phyloP scores from a whole-genome alignment of 1,140 invertebrate genomes.

The Onthophagus taurus region DNA sequence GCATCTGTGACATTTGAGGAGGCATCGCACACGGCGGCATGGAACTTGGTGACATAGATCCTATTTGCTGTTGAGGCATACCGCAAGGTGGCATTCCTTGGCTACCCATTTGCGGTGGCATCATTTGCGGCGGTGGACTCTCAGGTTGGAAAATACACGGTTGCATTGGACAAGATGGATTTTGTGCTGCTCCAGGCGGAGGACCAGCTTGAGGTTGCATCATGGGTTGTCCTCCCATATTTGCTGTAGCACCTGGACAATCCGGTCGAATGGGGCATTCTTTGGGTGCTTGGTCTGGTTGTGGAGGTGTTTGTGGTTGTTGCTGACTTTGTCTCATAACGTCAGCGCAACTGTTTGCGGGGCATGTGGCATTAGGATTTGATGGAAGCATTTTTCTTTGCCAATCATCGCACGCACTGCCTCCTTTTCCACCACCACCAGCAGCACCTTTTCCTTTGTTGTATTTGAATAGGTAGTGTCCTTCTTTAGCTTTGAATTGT shows the following conservation, averaged over 20 bases:
- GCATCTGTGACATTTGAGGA: no score
- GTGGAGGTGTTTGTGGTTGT: not conserved
- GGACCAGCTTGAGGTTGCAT: no score
- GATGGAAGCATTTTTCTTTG: no score
- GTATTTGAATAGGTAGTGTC: slow-evolving; percentile 33
- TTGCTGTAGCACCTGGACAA: no score
- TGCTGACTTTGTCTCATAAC: slow-evolving; percentile 1
- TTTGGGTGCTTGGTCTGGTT: no score
- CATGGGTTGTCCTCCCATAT: no score
- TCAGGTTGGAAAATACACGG: slow-evolving; percentile 6
- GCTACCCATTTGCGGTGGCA: not conserved
- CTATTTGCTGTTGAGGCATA: no score
- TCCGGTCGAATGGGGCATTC: no score
- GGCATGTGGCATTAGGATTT: slow-evolving; percentile 3
- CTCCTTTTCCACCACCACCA: not conserved
- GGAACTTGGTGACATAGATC: slow-evolving; percentile 1
- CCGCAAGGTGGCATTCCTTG: not conserved
- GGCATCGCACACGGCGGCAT: slow-evolving; percentile 1
- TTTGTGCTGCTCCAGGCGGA: no score
- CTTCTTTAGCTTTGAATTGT: slow-evolving; percentile 35
- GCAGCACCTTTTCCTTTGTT: slow-evolving; percentile 19
- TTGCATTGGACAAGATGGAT: slow-evolving; percentile 8
- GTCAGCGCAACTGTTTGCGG: not conserved
- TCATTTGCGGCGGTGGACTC: not conserved
- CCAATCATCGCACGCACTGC: not conserved